Percentiles rank a stretch among this genome's conserved stretches.
Conservation (phyloP, 2,888 invertebrate species). For the Cistogaster globosa region DNA sequence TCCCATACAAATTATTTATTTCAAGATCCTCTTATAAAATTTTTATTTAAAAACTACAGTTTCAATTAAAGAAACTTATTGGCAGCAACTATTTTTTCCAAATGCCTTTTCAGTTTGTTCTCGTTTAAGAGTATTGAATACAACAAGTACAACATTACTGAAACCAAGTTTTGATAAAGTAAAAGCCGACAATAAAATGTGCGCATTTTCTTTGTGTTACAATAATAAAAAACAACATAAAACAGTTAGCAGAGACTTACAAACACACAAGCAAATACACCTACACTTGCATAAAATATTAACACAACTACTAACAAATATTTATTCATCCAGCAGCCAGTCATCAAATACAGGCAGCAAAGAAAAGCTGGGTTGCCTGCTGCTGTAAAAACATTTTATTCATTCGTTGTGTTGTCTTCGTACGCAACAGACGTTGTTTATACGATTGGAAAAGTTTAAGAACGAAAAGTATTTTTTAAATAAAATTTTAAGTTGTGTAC, state of each 20-base stretch:
- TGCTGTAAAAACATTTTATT: conserved; percentile 47
- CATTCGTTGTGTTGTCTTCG: conserved; percentile 71
- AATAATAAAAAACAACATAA: conserved; percentile 43
- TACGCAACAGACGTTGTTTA: conserved; percentile 68
- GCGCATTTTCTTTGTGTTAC: conserved; percentile 55
- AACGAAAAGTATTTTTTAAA: neutral
- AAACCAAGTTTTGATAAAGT: conserved; percentile 57
- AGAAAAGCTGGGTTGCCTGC: conserved; percentile 21
- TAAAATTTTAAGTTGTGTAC: conserved; percentile 10
- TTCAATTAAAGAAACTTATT: neutral
- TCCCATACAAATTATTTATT: too few species aligned
- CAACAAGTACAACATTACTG: conserved; percentile 18
- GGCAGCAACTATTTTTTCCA: neutral
- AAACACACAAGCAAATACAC: neutral
- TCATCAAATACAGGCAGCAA: conserved; percentile 14
- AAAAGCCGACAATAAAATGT: conserved; percentile 70
- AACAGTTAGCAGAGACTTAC: conserved; percentile 26
- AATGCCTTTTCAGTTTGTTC: neutral
- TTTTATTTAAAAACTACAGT: too few species aligned
- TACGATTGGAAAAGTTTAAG: conserved; percentile 22
- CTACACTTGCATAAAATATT: neutral
- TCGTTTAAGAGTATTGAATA: conserved; percentile 1
- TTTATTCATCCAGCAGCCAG: conserved; percentile 43
- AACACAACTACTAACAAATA: conserved; percentile 16
- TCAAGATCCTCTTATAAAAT: too few species aligned